phyloP scores from a whole-genome alignment of 2,888 invertebrate genomes.

The Atrina japonica region DNA sequence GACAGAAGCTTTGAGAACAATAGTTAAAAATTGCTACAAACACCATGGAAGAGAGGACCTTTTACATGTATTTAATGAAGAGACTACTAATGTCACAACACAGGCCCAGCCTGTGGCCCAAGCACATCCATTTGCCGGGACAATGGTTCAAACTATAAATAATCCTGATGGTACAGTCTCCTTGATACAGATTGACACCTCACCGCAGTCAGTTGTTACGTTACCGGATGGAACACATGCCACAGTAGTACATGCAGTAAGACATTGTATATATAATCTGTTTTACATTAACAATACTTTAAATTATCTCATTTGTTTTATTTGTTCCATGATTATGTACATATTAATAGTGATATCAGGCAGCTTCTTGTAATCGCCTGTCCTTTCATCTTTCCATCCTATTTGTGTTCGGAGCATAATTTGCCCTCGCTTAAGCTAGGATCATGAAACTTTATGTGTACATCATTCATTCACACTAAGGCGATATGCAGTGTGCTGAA shows the following conservation, averaged over 20 bases:
- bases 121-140: slow-evolving; percentile 82
- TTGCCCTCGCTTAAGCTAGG: too few species aligned
- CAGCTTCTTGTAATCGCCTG: too few species aligned
- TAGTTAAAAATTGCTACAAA: slow-evolving; percentile 98
- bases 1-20: slow-evolving; percentile 97
- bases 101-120: slow-evolving; percentile 30
- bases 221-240: slow-evolving; percentile 97
- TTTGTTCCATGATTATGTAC: too few species aligned
- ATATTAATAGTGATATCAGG: too few species aligned
- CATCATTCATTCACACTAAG: too few species aligned
- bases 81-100: slow-evolving; percentile 25
- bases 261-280: slow-evolving; percentile 28
- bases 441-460: too few species aligned
- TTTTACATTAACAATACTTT: too few species aligned
- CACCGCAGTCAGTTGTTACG: slow-evolving; percentile 87
- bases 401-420: too few species aligned
- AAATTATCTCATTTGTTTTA: too few species aligned
- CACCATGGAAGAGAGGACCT: slow-evolving; percentile 98
- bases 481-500: too few species aligned
- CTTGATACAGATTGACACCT: slow-evolving; percentile 88
- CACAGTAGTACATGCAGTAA: slow-evolving; percentile 88
- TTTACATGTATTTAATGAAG: slow-evolving; percentile 94
- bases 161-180: slow-evolving; percentile 98
- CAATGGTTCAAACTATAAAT: slow-evolving; percentile 96
- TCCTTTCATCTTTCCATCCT: too few species aligned